Base-by-base conservation (phyloP, 2,888 invertebrate species). In the Acholoe squamosa region DNA sequence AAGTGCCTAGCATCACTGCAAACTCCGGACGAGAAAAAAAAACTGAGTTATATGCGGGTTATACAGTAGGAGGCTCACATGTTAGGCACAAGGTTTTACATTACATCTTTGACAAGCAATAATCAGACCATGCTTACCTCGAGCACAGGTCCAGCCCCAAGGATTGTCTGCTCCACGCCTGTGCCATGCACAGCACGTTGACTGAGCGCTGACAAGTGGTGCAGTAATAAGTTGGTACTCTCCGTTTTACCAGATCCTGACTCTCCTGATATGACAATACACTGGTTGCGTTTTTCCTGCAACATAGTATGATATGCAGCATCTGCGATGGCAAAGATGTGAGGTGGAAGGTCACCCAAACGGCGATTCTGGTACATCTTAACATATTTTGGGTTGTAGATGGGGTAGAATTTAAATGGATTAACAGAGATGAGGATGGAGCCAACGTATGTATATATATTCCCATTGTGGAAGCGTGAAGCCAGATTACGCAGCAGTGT, bases 171-270 rank as follows among this genome's bases (percentile, higher is more conserved):
- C 96, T 99, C 99, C 0, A 99, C 98, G n/a, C 98, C 98, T 94
- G 98, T 98, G 71, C 98, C 98, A 90, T 98, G 98, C 61, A 94
- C 92, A 7, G 71, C 89, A 95, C 99, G 99, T 96, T 99, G 99
- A 96, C 98, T 98, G 91, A 99, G 97, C 14, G 99, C 98, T 0
- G 99, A 99, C 94, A 99, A 96, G 96, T 99, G 99, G 96, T 99
- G 99, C 90, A 99, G 96, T 92, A 99, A 97, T 96, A 99, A 98
- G 96, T 99, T 99, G 51, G 99, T 99, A 95, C 98, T 98, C 96
- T 99, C 99, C 0, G 99, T 99, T 96, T 99, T 99, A 7, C 99
- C 98, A n/a, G 98, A 98, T 91, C 98, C 98, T 96, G 98, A 98
- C 96, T 98, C 98, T 51, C 98, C 98, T 95, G 98, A 98, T 94